These are phyloP conservation scores for Chaetura pelagica DNA, from an alignment of 2,113 vertebrate genomes.

Conservation along the genomic window DNA sequence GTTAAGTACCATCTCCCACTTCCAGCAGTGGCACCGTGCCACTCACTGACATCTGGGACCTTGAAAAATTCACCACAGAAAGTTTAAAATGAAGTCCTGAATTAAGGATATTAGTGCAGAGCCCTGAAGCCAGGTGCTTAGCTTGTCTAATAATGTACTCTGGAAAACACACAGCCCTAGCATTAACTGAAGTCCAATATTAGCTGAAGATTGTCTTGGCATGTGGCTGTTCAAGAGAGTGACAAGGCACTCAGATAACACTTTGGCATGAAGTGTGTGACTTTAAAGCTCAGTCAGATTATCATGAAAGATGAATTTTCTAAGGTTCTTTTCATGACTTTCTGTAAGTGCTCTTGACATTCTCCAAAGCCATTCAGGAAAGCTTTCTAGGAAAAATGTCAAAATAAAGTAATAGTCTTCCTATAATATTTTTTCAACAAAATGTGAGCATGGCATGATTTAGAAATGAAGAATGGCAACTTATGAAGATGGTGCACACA, in stretches of 20 bases:
- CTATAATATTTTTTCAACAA: constrained; percentile 17
- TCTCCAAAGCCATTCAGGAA: constrained; percentile 27
- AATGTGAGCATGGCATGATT: not conserved
- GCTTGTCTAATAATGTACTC: not conserved
- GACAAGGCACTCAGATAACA: not conserved
- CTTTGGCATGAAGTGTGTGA: accelerated
- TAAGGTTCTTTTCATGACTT: constrained; percentile 47
- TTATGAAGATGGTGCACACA: accelerated
- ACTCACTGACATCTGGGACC: not conserved
- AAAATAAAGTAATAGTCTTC: constrained; percentile 43
- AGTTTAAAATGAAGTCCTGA: not conserved
- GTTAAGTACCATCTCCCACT: not conserved
- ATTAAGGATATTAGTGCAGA: accelerated
- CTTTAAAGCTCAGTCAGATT: constrained; percentile 31
- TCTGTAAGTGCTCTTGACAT: constrained; percentile 49
- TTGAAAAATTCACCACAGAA: not conserved
- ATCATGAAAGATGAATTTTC: constrained; percentile 30
- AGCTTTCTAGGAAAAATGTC: constrained; percentile 38
- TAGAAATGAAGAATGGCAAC: not conserved
- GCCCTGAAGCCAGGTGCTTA: not conserved
- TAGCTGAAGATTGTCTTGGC: not conserved
- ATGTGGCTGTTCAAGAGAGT: not conserved
- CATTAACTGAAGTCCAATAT: not conserved
- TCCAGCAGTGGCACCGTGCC: accelerated
- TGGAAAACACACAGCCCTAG: not conserved